Conservation (phyloP, 2,113 vertebrate genomes). For the Aramus guarauna region DNA sequence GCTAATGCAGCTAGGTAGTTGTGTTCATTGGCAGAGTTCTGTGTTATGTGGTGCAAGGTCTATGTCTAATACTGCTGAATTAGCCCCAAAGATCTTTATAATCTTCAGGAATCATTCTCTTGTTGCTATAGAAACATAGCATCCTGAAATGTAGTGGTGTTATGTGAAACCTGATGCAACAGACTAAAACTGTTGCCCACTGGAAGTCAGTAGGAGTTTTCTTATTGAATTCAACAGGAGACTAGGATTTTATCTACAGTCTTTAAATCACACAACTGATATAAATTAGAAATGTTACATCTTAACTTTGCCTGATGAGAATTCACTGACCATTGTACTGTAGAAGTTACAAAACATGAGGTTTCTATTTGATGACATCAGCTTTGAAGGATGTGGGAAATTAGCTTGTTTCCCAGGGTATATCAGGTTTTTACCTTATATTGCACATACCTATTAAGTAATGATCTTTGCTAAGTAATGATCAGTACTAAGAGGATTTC, state of each 20-base stretch:
- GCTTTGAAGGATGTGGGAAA: background rate
- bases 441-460: background rate
- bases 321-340: background rate
- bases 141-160: background rate
- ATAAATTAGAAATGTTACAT: background rate
- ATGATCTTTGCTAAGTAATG: background rate
- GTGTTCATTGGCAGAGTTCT: background rate
- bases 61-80: background rate
- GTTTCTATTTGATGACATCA: background rate
- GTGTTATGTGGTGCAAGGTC: background rate
- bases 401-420: background rate
- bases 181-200: background rate
- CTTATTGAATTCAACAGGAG: background rate
- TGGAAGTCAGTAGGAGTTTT: background rate
- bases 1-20: background rate
- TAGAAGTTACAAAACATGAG: background rate
- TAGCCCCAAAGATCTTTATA: background rate
- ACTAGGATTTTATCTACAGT: background rate
- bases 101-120: background rate
- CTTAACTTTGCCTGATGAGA: background rate
- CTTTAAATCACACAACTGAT: background rate
- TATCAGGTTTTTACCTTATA: accelerated
- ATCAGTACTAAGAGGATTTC: background rate
- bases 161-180: background rate
- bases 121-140: background rate